These are phyloP conservation scores for Euwallacea fornicatus DNA, from an alignment of 1,140 invertebrate genomes.

Conservation along the genomic window DNA sequence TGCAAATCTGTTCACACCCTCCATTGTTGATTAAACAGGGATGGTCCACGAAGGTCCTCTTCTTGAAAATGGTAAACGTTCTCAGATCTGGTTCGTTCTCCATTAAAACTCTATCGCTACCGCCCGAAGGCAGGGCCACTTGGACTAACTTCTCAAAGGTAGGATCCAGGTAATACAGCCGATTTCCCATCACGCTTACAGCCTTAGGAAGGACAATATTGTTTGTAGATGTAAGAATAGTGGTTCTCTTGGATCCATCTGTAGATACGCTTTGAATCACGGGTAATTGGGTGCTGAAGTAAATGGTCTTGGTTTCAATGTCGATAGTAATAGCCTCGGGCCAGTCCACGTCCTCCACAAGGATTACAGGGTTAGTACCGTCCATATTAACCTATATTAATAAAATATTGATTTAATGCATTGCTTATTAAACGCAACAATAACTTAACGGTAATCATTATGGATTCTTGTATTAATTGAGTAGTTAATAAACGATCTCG, in stretches of 20 bases:
- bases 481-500: not conserved
- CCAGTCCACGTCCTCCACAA: conserved; percentile 67
- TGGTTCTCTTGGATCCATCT: conserved; percentile 71
- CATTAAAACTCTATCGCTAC: conserved; percentile 74
- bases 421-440: too few species aligned
- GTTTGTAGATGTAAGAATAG: conserved; percentile 68
- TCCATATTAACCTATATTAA: conserved; percentile 81
- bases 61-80: conserved; percentile 85
- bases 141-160: conserved; percentile 86
- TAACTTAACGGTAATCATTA: too few species aligned
- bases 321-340: conserved; percentile 87
- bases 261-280: conserved; percentile 74
- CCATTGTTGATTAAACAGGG: conserved; percentile 87
- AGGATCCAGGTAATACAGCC: conserved; percentile 88
- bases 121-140: conserved; percentile 81
- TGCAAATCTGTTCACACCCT: conserved; percentile 90
- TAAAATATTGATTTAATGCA: not conserved
- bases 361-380: conserved; percentile 74
- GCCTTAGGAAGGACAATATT: conserved; percentile 78
- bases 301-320: conserved; percentile 78
- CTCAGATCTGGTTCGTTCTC: conserved; percentile 88
- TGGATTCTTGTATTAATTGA: too few species aligned
- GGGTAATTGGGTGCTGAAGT: conserved; percentile 80
- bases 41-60: conserved; percentile 77
- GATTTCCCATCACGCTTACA: conserved; percentile 79